Base-by-base conservation (phyloP, 2,113 vertebrate species). In the Calidris pugnax region DNA sequence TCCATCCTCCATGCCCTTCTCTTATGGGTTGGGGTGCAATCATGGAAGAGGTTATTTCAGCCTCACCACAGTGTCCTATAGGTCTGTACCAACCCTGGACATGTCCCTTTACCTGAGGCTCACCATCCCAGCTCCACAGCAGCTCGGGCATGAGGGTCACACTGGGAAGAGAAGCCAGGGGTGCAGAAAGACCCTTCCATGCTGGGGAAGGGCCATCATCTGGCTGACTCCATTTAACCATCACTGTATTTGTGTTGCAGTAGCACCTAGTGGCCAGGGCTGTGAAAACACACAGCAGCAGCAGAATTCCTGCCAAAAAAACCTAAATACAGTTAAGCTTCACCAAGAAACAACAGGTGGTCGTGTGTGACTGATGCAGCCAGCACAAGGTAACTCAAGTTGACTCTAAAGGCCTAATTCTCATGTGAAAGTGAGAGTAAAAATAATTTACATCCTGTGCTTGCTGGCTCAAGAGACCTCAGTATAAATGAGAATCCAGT, bases 191-290 rank as follows among this genome's bases (percentile, higher is more conserved):
- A 39, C 14, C 43, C 18, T 48, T 72, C 81, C 87, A 43, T 7
- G 41, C 37, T 56, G 63, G 41, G 28, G 63, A 66, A 28, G 45
- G n/a, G 63, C 48, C 87, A 77, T 1, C 1, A 3, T 48, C 67
- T 73, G 71, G n/a, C 63, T 22, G 55, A 22, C 18, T 90, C 89
- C 67, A 60, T 26, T 35, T 41, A 76, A 72, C 48, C 89, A 86
- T 32, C 59, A 5, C 85, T 91, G 95, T 43, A 11, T 94, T 76
- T 96, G 93, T 96, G 94, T 73, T 97, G 95, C 87, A 96, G 95
- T 97, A 97, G 93, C 95, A 97, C 53, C 96, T 97, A 97, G 95
- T 95, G 95, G 95, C 82, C 93, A 96, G 79, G 92, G n/a, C 92
- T 91, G n/a, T 90, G 85, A 93, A 95, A 94, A 94, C 72, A 90